phyloP scores from a whole-genome alignment of 2,113 vertebrate species.

The Plecotus auritus region DNA sequence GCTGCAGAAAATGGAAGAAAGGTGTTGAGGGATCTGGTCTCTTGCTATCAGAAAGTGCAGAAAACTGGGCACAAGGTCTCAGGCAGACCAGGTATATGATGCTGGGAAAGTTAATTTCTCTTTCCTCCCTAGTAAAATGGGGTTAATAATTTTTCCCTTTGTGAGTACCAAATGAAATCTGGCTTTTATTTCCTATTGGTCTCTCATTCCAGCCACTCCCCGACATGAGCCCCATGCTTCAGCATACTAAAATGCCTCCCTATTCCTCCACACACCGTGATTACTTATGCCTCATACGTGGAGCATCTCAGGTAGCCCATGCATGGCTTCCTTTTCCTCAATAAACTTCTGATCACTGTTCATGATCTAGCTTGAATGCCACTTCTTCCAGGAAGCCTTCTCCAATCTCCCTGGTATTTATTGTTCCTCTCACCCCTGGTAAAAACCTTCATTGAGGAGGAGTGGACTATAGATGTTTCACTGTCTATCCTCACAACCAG shows the following conservation, averaged over 20 bases:
- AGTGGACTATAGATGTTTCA: not conserved
- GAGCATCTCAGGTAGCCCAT: fast-evolving
- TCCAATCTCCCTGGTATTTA: not conserved
- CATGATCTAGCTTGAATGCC: not conserved
- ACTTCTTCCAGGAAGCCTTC: not conserved
- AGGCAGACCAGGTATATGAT: not conserved
- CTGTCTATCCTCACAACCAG: not conserved
- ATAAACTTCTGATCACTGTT: not conserved
- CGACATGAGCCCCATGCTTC: fast-evolving
- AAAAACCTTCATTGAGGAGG: not conserved
- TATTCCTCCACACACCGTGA: not conserved
- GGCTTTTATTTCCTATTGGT: not conserved
- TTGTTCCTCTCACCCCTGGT: not conserved
- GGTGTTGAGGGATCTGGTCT: not conserved
- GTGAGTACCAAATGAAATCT: not conserved
- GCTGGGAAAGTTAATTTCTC: not conserved
- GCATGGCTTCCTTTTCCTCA: not conserved
- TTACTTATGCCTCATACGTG: not conserved
- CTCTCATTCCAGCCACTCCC: not conserved
- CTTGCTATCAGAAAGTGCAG: not conserved
- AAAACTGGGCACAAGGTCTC: not conserved
- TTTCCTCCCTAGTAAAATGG: not conserved
- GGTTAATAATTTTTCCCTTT: not conserved
- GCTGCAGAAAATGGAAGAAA: not conserved
- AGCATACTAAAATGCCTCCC: not conserved